Conservation (phyloP, 2,888 invertebrate species). For the Morpho deidamia region DNA sequence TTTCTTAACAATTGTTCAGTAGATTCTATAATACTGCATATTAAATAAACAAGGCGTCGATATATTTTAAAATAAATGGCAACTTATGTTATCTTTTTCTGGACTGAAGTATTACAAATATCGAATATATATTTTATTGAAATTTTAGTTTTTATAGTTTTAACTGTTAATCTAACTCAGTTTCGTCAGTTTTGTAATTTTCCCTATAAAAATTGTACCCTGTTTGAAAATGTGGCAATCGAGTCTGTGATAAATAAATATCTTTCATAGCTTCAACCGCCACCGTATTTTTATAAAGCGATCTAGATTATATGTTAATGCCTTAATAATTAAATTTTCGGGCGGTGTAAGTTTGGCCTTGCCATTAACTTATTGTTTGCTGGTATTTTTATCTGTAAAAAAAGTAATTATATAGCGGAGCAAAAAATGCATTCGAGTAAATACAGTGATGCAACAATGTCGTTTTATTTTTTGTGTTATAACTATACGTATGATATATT, state of each 20-base stretch:
- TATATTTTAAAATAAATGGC: no score
- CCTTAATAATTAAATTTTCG: conserved; percentile 19
- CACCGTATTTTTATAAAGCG: not conserved
- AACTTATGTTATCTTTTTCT: no score
- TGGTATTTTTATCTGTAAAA: conserved; percentile 45
- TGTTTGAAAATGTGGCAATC: conserved; percentile 1
- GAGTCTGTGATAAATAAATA: conserved; percentile 6
- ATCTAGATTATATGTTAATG: no score
- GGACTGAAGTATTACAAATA: no score
- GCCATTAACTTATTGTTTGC: conserved; percentile 57
- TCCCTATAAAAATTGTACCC: not conserved
- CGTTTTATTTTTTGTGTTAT: conserved; percentile 1
- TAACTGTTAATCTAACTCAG: not conserved
- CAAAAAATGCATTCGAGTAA: conserved; percentile 68
- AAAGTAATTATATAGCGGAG: conserved; percentile 55
- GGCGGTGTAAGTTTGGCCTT: conserved; percentile 54
- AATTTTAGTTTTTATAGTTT: no score
- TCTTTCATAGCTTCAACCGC: not conserved
- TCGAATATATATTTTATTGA: no score
- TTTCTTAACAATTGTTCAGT: no score
- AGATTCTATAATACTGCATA: no score
- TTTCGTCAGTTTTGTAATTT: not conserved
- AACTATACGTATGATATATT: not conserved
- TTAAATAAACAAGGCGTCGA: no score
- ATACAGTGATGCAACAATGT: conserved; percentile 36